Evolutionary conservation across 2,888 invertebrate species (phyloP).

Genomic region (Catonia carolina): DNA sequence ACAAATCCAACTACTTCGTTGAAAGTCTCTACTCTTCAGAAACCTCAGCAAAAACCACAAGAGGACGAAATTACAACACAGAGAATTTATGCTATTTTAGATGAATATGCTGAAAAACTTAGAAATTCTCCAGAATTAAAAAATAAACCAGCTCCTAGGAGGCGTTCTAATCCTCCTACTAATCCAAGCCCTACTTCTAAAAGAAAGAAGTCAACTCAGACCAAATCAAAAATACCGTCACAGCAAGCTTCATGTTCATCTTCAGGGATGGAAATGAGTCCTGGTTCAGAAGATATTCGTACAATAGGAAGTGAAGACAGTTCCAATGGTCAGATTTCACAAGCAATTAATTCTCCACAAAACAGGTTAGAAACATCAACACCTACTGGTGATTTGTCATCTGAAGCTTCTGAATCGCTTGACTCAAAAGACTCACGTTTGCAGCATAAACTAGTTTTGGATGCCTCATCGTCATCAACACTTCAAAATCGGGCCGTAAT

Average conservation of each 20-base stretch:
- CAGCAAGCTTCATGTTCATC: slow-evolving; percentile 33
- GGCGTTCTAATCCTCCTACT: slow-evolving; percentile 65
- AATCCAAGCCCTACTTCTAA: slow-evolving; percentile 63
- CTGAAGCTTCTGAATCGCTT: slow-evolving; percentile 37
- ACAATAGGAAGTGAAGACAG: slow-evolving; percentile 72
- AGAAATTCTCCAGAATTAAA: slow-evolving; percentile 72
- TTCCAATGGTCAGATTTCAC: slow-evolving; percentile 56
- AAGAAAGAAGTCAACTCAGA: slow-evolving; percentile 59
- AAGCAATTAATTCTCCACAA: slow-evolving; percentile 44
- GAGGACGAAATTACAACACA: slow-evolving; percentile 78
- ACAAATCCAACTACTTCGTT: slow-evolving; percentile 47
- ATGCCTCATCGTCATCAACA: slow-evolving; percentile 31
- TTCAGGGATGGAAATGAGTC: slow-evolving; percentile 49
- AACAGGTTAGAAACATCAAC: slow-evolving; percentile 38
- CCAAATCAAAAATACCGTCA: slow-evolving; percentile 50
- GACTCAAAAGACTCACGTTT: slow-evolving; percentile 33
- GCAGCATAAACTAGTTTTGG: slow-evolving; percentile 34
- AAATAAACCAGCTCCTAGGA: slow-evolving; percentile 71
- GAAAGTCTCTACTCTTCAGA: slow-evolving; percentile 59
- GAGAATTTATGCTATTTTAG: slow-evolving; percentile 68
- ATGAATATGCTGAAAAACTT: slow-evolving; percentile 72
- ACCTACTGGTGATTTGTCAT: slow-evolving; percentile 50
- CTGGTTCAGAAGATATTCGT: slow-evolving; percentile 57
- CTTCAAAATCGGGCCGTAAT: slow-evolving; percentile 36
- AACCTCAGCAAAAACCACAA: slow-evolving; percentile 64